A percentile compares a stretch with the other conserved stretches of the same genome.
Conservation (phyloP, 2,113 vertebrate species). For the Crypturellus undulatus region DNA sequence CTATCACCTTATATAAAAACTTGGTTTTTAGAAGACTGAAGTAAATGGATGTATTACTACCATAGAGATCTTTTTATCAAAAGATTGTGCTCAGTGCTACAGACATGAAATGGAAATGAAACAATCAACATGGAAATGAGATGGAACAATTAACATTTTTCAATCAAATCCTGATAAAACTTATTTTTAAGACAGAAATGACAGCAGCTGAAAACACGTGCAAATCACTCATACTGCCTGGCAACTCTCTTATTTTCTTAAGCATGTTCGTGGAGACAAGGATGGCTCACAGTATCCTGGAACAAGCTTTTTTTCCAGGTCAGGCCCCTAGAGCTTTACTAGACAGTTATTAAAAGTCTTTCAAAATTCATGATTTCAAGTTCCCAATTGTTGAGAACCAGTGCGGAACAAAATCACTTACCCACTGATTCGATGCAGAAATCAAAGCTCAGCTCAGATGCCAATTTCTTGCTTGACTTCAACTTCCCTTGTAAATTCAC, state of each 20-base stretch:
- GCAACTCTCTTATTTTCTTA: not conserved
- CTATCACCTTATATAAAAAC: not conserved
- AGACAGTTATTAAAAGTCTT: not conserved
- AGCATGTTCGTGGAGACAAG: not conserved
- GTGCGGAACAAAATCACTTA: constrained; percentile 69
- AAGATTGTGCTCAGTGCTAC: not conserved
- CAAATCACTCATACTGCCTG: not conserved
- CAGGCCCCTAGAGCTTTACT: not conserved
- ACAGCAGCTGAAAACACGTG: accelerated
- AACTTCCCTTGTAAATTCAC: constrained; percentile 96
- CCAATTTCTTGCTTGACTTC: constrained; percentile 97
- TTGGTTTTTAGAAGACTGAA: not conserved
- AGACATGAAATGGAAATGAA: not conserved
- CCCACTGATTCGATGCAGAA: constrained; percentile 97
- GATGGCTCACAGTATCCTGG: not conserved
- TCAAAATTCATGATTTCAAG: not conserved
- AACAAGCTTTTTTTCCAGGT: accelerated
- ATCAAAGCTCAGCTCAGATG: constrained; percentile 97
- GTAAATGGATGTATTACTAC: not conserved
- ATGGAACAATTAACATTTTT: not conserved
- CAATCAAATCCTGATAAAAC: not conserved
- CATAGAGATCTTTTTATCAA: not conserved
- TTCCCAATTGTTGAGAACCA: not conserved
- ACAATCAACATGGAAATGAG: not conserved
- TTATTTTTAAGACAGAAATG: not conserved